Conservation (phyloP, 2,888 invertebrate genomes). For the Leucozona laternaria region DNA sequence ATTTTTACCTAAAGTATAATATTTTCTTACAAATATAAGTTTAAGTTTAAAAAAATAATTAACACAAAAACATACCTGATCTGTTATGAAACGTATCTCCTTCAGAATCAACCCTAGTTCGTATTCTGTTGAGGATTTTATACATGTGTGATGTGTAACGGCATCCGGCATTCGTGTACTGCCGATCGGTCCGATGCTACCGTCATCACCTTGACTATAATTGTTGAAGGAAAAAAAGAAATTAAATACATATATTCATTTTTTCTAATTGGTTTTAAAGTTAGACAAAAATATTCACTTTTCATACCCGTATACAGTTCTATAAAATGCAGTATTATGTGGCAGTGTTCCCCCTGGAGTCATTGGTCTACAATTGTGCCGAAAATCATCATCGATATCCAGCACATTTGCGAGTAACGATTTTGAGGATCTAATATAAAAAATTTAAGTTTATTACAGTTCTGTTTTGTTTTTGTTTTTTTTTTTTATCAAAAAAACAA, state of each 20-base stretch:
- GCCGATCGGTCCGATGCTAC: slow-evolving; percentile 85
- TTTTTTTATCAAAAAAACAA: background rate
- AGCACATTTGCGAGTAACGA: slow-evolving; percentile 97
- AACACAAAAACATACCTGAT: slow-evolving; percentile 87
- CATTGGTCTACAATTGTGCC: slow-evolving; percentile 90
- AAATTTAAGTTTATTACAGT: background rate
- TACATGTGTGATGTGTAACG: slow-evolving; percentile 92
- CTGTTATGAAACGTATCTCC: slow-evolving; percentile 96
- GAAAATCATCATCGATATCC: slow-evolving; percentile 98
- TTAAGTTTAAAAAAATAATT: background rate
- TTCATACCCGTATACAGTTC: slow-evolving; percentile 89
- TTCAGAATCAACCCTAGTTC: slow-evolving; percentile 97
- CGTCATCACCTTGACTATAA: slow-evolving; percentile 83
- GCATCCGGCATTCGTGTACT: slow-evolving; percentile 90
- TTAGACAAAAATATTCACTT: slow-evolving; percentile 34
- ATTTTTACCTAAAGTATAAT: too few relatives aligned
- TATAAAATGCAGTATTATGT: slow-evolving; percentile 88
- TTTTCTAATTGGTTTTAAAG: slow-evolving; percentile 76
- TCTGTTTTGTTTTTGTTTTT: background rate
- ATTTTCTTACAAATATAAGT: too few relatives aligned
- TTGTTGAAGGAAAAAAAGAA: background rate
- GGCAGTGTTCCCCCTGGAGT: slow-evolving; percentile 86
- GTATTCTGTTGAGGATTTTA: slow-evolving; percentile 92
- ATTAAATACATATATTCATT: background rate
- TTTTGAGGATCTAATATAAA: slow-evolving; percentile 90